A percentile compares a stretch with the other conserved stretches of the same genome.
phyloP scores from a whole-genome alignment of 2,113 vertebrate genomes.

The Emydocephalus ijimae region DNA sequence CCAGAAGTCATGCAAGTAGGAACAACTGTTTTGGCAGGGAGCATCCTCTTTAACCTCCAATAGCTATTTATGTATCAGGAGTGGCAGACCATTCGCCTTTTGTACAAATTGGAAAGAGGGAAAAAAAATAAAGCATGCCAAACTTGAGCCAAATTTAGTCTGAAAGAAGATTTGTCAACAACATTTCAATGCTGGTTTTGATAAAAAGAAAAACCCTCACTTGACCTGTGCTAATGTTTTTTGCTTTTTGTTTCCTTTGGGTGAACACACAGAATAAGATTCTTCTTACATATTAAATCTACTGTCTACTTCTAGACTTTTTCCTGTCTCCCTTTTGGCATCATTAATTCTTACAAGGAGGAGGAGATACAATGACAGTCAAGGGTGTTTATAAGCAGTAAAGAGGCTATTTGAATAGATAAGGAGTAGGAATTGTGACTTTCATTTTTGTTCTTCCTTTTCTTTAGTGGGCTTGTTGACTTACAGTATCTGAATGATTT shows the following conservation, averaged over 20 bases:
- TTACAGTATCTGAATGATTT: conserved; percentile 34
- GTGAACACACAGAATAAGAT: conserved; percentile 35
- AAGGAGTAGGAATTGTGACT: conserved; percentile 26
- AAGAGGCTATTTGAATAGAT: background rate
- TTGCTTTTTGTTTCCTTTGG: conserved; percentile 19
- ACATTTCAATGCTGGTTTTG: conserved; percentile 35
- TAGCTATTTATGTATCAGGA: conserved; percentile 35
- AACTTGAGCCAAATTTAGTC: conserved; percentile 5
- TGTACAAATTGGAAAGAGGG: conserved; percentile 32
- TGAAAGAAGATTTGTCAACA: conserved; percentile 52
- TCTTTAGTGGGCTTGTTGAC: conserved; percentile 31
- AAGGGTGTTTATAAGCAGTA: background rate
- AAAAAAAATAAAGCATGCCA: conserved; percentile 32
- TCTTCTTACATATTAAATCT: conserved; percentile 51
- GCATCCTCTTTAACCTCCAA: background rate
- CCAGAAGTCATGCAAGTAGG: conserved; percentile 17
- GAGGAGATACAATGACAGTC: background rate
- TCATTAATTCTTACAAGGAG: conserved; percentile 30
- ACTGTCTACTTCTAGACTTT: conserved; percentile 41
- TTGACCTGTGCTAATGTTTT: background rate
- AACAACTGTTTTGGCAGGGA: conserved; percentile 6
- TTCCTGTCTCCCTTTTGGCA: conserved; percentile 30
- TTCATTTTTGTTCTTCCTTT: background rate
- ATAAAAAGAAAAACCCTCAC: conserved; percentile 21
- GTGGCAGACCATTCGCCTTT: conserved; percentile 37